phyloP scores from a whole-genome alignment of 1,140 invertebrate species.

The Venturia canescens region DNA sequence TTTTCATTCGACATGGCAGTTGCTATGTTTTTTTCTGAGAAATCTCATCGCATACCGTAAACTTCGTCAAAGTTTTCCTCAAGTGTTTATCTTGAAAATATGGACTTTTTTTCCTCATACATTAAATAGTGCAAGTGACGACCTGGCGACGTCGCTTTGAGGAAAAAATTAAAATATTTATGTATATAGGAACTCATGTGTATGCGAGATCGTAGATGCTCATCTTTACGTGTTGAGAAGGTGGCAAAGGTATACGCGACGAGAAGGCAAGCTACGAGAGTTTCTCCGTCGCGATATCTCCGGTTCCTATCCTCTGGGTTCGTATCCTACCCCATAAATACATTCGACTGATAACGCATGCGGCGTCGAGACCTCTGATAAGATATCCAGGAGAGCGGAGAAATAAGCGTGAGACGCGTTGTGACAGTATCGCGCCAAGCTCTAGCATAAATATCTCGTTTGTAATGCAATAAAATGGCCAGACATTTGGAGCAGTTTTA shows the following conservation, averaged over 20 bases:
- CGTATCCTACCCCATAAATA: slow-evolving; percentile 73
- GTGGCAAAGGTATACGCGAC: slow-evolving; percentile 13
- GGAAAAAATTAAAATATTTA: neutral
- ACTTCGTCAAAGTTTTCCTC: too few species aligned
- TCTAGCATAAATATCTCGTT: slow-evolving; percentile 35
- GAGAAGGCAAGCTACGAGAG: slow-evolving; percentile 4
- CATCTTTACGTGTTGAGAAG: neutral
- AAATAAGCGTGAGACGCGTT: slow-evolving; percentile 53
- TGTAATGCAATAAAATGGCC: slow-evolving; percentile 28
- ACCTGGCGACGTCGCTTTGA: neutral
- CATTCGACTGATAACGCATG: slow-evolving; percentile 70
- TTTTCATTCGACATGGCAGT: too few species aligned
- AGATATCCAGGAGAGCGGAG: slow-evolving; percentile 63
- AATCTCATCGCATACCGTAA: too few species aligned
- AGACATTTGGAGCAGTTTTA: slow-evolving; percentile 4
- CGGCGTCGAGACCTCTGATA: slow-evolving; percentile 63
- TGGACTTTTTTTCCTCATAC: too few species aligned
- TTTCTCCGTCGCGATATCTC: slow-evolving; percentile 26
- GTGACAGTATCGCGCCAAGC: slow-evolving; percentile 22
- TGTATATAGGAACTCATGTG: neutral
- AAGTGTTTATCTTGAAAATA: too few species aligned
- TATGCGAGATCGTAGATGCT: neutral
- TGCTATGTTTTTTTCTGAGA: too few species aligned
- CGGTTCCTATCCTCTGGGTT: slow-evolving; percentile 58
- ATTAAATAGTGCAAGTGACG: too few species aligned